Base-by-base conservation (phyloP, 2,113 vertebrate species). In the Microcebus ravelobensis region DNA sequence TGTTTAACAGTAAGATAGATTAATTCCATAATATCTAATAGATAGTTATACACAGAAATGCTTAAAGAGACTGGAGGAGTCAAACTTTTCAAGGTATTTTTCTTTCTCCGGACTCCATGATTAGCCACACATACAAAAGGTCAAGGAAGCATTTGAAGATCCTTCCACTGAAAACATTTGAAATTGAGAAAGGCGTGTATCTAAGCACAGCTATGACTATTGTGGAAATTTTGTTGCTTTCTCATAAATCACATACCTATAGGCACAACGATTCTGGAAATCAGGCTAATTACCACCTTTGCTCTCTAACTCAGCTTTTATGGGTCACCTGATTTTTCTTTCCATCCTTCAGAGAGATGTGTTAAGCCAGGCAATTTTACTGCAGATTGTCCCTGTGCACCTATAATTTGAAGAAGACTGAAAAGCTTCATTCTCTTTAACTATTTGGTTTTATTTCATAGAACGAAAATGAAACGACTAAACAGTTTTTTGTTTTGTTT, bases 401-500 rank as follows among this genome's bases (percentile, higher is more conserved):
- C 68, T 17, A 93, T 50, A 52, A 95, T 90, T 39, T 77, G 39
- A 96, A 57, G 36, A 68, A 85, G 39, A 76, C n/a, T 21, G 21
- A 90, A 96, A 79, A 74, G 71, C 80, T 67, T 76, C 76, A 45
- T 94, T 96, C 65, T 65, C 67, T 87, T 92, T 88, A 90, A 90
- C 57, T 63, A 14, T 31, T 80, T 84, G 45, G 52, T 68, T 97
- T 82, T 42, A 74, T 84, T 96, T 95, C 86, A 91, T 77, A 89
- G 94, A 95, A 21, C 70, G 61, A 79, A 97, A 97, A 95, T 31
- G 81, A 95, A 77, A 97, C 20, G 73, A 85, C 36, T 25, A 59
- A 34, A 65, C 45, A 71, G 81, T 92, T 98, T 57, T 91, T 70
- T 52, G 3, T 73, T 90, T 76, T 89, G 97, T 96, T 98, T 96